Base-by-base conservation (phyloP, 2,113 vertebrate species). In the Calidris pugnax region DNA sequence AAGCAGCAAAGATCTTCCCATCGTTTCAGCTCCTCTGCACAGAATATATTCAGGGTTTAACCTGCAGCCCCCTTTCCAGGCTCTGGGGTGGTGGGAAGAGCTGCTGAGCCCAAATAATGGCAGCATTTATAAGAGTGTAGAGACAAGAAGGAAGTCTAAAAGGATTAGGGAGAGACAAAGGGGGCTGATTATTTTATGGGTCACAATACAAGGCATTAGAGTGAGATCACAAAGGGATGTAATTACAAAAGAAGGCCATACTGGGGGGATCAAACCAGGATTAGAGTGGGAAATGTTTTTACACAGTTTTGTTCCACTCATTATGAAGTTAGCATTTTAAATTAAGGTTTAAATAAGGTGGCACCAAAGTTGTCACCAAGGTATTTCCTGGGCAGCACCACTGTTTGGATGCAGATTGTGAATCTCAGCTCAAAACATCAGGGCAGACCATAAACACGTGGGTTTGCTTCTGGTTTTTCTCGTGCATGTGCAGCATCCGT, bases 201-300 rank as follows among this genome's bases (percentile, higher is more conserved):
- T 97, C 97, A 97, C 96, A 97, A 98, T 97, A 94, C 95, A 97
- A 96, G 96, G 97, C 97, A 98, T 98, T 97, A 97, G 95, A 96
- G 94, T 69, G 88, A 91, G 90, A 96, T 96, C 97, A 98, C 97
- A 98, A 97, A 97, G 94, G 96, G 96, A 96, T 96, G 94, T 97
- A 97, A 98, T 97, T 98, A 97, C 97, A 96, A 97, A 97, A 97
- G 96, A 97, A 97, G 93, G 95, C 95, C 93, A 90, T 97, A 95
- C 87, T 95, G 96, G 93, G 93, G 95, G 96, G 88, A 96, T 96
- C 97, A 96, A 88, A 87, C 96, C 73, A 56, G 95, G 96, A 96
- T 97, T 97, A 96, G 95, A 96, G 96, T 95, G 91, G 90, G 96
- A 97, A 96, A 96, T 97, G 96, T 97, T 96, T 96, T 97, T 95